Conservation (phyloP, 2,113 vertebrate species). For the Nannobrachium achirus region DNA sequence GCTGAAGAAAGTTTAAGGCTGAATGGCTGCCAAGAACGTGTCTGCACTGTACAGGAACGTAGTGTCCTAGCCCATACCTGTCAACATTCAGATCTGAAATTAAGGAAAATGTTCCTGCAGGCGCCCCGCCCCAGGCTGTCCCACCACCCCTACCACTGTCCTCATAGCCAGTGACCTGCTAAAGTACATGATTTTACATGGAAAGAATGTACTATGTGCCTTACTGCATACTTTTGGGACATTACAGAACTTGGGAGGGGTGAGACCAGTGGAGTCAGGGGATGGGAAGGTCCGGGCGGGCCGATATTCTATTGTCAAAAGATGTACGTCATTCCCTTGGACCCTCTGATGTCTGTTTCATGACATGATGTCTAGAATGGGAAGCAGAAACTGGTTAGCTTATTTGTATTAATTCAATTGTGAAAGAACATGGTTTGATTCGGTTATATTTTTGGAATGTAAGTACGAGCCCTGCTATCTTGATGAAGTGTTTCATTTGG, state of each 20-base stretch:
- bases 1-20: neutral
- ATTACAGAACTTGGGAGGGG: neutral
- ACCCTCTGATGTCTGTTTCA: slow-evolving; percentile 1
- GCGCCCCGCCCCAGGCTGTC: no score
- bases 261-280: neutral
- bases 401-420: neutral
- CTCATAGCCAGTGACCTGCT: no score
- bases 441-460: neutral
- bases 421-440: neutral
- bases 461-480: neutral
- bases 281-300: no score
- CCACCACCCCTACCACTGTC: no score
- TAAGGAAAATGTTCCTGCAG: no score
- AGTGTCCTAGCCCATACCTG: neutral
- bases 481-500: neutral
- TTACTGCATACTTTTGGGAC: neutral
- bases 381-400: neutral
- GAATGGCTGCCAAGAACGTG: neutral
- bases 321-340: neutral
- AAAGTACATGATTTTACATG: slow-evolving; percentile 10
- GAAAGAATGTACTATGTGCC: neutral
- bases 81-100: neutral
- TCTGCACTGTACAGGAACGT: slow-evolving; percentile 2
- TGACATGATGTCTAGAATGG: neutral
- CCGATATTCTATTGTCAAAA: neutral